Conservation (phyloP, 2,888 invertebrate species). For the Melanotus villosus region DNA sequence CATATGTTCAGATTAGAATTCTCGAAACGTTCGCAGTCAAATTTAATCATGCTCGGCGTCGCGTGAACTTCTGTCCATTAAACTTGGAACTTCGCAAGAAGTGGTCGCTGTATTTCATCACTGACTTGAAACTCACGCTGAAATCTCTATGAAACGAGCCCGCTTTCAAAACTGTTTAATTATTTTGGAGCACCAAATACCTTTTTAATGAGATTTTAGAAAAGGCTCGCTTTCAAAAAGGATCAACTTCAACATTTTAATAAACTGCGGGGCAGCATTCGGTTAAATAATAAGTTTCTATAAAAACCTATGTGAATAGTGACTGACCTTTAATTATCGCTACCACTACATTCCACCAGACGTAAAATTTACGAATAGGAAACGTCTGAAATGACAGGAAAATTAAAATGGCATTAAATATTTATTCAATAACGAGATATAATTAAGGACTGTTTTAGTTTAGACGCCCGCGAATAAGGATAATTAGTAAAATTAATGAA, state of each 20-base stretch:
- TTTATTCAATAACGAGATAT: no score
- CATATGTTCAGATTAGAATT: constrained; percentile 44
- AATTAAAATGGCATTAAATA: neutral
- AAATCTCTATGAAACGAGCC: constrained; percentile 34
- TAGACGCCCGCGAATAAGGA: no score
- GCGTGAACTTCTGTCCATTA: constrained; percentile 48
- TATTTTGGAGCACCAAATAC: constrained; percentile 38
- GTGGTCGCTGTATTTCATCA: constrained; percentile 45
- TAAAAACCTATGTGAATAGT: constrained; percentile 10
- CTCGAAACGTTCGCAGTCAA: constrained; percentile 43
- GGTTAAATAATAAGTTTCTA: constrained; percentile 15
- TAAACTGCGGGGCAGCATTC: neutral
- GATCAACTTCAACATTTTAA: constrained; percentile 25
- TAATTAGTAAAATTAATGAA: no score
- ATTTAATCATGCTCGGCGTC: constrained; percentile 48
- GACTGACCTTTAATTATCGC: constrained; percentile 14
- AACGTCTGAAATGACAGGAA: constrained; percentile 20
- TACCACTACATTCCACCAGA: neutral
- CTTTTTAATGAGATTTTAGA: constrained; percentile 41
- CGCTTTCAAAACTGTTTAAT: constrained; percentile 40
- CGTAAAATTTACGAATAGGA: neutral
- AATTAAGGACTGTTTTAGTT: no score
- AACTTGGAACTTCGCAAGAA: constrained; percentile 46
- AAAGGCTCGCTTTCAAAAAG: constrained; percentile 28
- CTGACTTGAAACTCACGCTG: constrained; percentile 33